phyloP scores from a whole-genome alignment of 2,888 invertebrate genomes.

The Trilocha varians region DNA sequence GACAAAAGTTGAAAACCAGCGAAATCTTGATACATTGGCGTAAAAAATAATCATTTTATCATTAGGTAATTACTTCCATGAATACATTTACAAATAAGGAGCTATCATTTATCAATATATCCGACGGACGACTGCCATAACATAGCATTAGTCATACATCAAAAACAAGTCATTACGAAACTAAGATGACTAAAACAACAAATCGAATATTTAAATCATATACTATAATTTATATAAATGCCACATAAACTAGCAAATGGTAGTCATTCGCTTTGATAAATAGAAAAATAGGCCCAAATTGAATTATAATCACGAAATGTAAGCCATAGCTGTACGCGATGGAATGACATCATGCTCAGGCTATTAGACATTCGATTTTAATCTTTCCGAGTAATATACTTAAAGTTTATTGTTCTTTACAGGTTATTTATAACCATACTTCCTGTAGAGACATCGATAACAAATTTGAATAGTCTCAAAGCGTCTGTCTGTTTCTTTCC shows the following conservation, averaged over 20 bases:
- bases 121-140: not conserved
- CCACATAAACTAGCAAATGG: not conserved
- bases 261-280: not conserved
- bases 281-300: constrained; percentile 16
- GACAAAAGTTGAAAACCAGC: too few species aligned
- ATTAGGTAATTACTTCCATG: too few species aligned
- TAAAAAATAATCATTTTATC: too few species aligned
- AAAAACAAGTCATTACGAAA: not conserved
- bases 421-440: constrained; percentile 33
- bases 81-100: too few species aligned
- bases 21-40: too few species aligned
- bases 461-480: not conserved
- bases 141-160: too few species aligned
- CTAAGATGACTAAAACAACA: not conserved
- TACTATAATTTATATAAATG: not conserved
- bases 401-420: constrained; percentile 17
- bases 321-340: constrained; percentile 8
- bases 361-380: constrained; percentile 4
- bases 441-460: constrained; percentile 27
- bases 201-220: not conserved
- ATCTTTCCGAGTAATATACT: constrained; percentile 1
- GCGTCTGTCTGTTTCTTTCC: constrained; percentile 35
- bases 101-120: too few species aligned
- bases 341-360: constrained; percentile 8
- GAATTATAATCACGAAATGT: constrained; percentile 3